Evolutionary conservation across 2,113 vertebrate genomes (phyloP).

Genomic region (Hymenochirus boettgeri): DNA sequence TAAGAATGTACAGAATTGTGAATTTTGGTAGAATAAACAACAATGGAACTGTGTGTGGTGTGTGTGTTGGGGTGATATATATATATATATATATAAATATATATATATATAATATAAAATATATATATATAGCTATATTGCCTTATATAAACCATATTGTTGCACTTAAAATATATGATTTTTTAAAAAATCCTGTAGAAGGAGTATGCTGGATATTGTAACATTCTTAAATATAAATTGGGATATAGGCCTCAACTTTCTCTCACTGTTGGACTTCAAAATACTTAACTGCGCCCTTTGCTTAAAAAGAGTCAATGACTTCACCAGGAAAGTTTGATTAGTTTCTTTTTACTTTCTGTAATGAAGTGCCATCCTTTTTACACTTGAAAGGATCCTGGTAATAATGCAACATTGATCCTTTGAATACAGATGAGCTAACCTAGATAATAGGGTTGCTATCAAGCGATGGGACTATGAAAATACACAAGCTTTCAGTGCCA

Average conservation of each 20-base stretch:
- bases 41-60: too few relatives aligned
- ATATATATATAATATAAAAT: too few relatives aligned
- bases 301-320: conserved; percentile 80
- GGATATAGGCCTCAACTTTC: conserved; percentile 49
- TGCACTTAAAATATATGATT: too few relatives aligned
- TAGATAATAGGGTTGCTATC: conserved; percentile 72
- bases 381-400: conserved; percentile 84
- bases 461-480: conserved; percentile 33
- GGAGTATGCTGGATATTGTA: too few relatives aligned
- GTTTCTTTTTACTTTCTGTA: conserved; percentile 82
- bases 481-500: conserved; percentile 65
- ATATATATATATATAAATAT: too few relatives aligned
- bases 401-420: conserved; percentile 83
- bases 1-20: too few relatives aligned
- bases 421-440: conserved; percentile 83
- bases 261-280: conserved; percentile 67
- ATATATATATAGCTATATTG: too few relatives aligned
- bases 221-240: conserved; percentile 36
- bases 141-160: too few relatives aligned
- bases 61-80: too few relatives aligned
- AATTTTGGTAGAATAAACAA: too few relatives aligned
- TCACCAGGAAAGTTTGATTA: conserved; percentile 80
- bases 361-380: conserved; percentile 84
- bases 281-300: conserved; percentile 79
- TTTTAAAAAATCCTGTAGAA: too few relatives aligned